A percentile compares a stretch with the other conserved stretches of the same genome.
phyloP scores from a whole-genome alignment of 2,113 vertebrate species.

The Myocastor coypus region DNA sequence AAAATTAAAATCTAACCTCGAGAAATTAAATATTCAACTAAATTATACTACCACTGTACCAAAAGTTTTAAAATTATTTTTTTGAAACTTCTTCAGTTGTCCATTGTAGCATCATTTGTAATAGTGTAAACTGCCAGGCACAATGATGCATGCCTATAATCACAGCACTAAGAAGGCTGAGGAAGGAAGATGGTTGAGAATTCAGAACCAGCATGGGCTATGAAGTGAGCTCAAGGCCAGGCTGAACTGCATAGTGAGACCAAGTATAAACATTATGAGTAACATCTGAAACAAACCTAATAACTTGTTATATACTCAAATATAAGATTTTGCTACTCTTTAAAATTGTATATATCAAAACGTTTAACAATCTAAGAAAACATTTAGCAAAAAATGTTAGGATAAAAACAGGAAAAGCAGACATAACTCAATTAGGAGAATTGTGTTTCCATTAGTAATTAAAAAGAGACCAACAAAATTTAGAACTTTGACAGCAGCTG shows the following conservation, averaged over 20 bases:
- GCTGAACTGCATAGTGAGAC: too few species aligned
- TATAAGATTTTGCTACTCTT: background rate
- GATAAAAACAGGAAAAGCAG: slow-evolving; percentile 13
- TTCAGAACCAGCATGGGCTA: too few species aligned
- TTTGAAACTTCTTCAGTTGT: background rate
- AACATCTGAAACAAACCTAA: slow-evolving; percentile 4
- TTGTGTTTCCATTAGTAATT: slow-evolving; percentile 6
- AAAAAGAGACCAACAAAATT: background rate
- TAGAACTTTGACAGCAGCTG: slow-evolving; percentile 30
- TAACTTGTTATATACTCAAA: background rate
- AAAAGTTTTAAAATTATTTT: slow-evolving; percentile 20
- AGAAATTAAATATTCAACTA: slow-evolving; percentile 38
- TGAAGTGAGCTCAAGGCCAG: too few species aligned
- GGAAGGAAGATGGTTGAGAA: too few species aligned
- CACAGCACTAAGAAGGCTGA: too few species aligned
- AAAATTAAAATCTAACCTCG: background rate
- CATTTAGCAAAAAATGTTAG: slow-evolving; percentile 10
- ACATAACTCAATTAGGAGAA: background rate
- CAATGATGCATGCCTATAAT: too few species aligned
- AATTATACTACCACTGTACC: background rate
- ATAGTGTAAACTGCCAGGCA: background rate
- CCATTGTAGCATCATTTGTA: background rate
- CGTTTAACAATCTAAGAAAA: slow-evolving; percentile 38
- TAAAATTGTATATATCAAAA: slow-evolving; percentile 52
- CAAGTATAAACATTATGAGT: slow-evolving; percentile 19